Conservation (phyloP, 2,888 invertebrate species). For the Baccha elongata region DNA sequence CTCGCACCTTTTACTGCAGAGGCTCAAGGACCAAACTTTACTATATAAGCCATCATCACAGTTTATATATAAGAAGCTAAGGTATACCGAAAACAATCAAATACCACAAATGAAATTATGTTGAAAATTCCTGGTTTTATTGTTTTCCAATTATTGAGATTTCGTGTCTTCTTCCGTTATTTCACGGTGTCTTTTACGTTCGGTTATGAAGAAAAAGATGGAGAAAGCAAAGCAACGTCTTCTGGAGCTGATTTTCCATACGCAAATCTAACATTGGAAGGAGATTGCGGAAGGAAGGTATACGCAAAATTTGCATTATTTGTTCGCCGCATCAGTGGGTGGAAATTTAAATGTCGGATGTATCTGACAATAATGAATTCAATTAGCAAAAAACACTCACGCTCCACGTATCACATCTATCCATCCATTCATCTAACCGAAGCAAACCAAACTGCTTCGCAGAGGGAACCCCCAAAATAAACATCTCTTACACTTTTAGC, state of each 20-base stretch:
- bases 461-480: too few relatives aligned
- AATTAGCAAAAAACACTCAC: constrained; percentile 71
- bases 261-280: constrained; percentile 37
- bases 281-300: neutral
- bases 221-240: neutral
- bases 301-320: constrained; percentile 62
- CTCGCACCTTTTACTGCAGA: constrained; percentile 22
- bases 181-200: neutral
- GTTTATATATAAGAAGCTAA: too few relatives aligned
- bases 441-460: neutral
- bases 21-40: constrained; percentile 33
- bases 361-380: constrained; percentile 72
- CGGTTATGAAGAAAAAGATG: neutral
- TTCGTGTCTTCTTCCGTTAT: constrained; percentile 47
- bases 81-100: constrained; percentile 72
- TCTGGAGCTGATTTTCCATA: constrained; percentile 34
- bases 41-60: constrained; percentile 11
- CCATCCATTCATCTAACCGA: constrained; percentile 36
- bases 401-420: constrained; percentile 70
- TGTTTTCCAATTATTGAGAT: constrained; percentile 72
- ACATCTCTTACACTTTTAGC: too few relatives aligned
- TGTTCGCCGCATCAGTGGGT: constrained; percentile 24
- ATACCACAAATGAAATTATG: constrained; percentile 73
- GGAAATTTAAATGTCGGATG: constrained; percentile 71
- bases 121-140: constrained; percentile 73